Conservation (phyloP, 2,888 invertebrate species). For the Podabrus alpinus region DNA sequence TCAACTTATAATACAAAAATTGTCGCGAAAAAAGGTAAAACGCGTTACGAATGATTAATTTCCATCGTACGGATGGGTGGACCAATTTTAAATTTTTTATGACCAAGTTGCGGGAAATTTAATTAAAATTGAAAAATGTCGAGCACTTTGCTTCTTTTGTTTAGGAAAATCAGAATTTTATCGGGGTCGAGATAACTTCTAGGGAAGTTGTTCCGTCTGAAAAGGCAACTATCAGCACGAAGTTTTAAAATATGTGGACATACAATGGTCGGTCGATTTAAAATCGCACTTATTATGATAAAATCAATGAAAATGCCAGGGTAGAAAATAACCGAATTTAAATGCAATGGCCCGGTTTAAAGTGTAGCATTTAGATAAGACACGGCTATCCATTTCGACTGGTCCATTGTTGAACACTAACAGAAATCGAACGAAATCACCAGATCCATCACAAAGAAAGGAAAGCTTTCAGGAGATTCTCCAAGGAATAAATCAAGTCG, state of each 20-base stretch:
- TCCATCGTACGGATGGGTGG: too few relatives aligned
- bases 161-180: neutral
- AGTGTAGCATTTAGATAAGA: slow-evolving; percentile 56
- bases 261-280: slow-evolving; percentile 4
- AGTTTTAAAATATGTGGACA: neutral
- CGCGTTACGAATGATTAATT: neutral
- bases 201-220: neutral
- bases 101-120: neutral
- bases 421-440: slow-evolving; percentile 5
- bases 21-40: too few relatives aligned
- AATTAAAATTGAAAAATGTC: neutral
- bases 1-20: neutral
- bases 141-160: neutral
- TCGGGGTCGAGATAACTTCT: neutral
- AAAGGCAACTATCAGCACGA: neutral
- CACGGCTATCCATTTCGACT: slow-evolving; percentile 51
- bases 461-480: slow-evolving; percentile 13
- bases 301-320: slow-evolving; percentile 21
- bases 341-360: slow-evolving; percentile 56
- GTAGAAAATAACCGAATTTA: slow-evolving; percentile 51
- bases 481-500: slow-evolving; percentile 15
- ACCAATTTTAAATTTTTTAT: neutral
- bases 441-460: slow-evolving; percentile 17
- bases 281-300: slow-evolving; percentile 8
- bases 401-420: slow-evolving; percentile 16